Conservation (phyloP, 1,140 invertebrate species). For the Cyclina sinensis region DNA sequence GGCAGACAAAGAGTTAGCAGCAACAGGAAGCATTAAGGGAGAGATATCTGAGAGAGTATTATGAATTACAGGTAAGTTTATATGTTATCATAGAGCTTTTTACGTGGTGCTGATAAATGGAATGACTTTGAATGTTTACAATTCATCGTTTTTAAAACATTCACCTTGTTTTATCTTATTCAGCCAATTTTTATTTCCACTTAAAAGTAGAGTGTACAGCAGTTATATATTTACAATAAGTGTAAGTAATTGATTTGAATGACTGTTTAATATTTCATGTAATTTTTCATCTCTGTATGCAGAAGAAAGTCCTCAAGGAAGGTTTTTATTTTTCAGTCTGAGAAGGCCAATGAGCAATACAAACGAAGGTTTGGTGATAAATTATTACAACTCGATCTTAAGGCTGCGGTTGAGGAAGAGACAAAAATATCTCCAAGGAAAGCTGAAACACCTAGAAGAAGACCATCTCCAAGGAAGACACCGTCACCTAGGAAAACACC, state of each 20-base stretch:
- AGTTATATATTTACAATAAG: too few relatives aligned
- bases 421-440: constrained; percentile 44
- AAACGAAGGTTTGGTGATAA: constrained; percentile 70
- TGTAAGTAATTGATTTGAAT: too few relatives aligned
- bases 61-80: constrained; percentile 76
- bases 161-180: too few relatives aligned
- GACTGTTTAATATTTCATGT: too few relatives aligned
- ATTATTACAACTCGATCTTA: constrained; percentile 66
- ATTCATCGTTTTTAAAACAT: too few relatives aligned
- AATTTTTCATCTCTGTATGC: too few relatives aligned
- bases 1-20: constrained; percentile 62
- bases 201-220: too few relatives aligned
- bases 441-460: constrained; percentile 41
- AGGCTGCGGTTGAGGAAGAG: constrained; percentile 30
- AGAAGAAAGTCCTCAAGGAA: too few relatives aligned
- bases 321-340: constrained; percentile 8
- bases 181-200: too few relatives aligned
- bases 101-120: too few relatives aligned
- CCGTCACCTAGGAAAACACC: constrained; percentile 59
- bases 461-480: constrained; percentile 28
- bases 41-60: constrained; percentile 74
- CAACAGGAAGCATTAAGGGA: constrained; percentile 72
- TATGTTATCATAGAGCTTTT: too few relatives aligned
- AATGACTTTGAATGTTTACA: too few relatives aligned
- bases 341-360: constrained; percentile 66